phyloP scores from a whole-genome alignment of 1,140 invertebrate genomes.

The Drosophila ogumai region DNA sequence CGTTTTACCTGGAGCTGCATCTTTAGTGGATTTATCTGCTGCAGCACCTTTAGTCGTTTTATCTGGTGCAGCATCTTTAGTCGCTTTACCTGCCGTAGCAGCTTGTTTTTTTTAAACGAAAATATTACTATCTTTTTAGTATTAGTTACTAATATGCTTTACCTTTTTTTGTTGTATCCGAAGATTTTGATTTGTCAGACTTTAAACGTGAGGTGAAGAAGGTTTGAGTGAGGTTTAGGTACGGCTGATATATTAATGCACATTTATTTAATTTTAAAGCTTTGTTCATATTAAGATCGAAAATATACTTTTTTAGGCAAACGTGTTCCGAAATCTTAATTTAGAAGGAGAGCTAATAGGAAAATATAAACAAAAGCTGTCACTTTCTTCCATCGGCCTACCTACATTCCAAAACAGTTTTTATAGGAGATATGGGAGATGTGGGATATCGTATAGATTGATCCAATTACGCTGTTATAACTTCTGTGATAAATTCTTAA shows the following conservation, averaged over 20 bases:
- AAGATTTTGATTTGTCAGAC: not conserved
- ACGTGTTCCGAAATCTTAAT: not conserved
- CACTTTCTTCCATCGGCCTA: not conserved
- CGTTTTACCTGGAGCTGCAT: not conserved
- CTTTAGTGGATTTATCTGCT: not conserved
- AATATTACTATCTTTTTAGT: not conserved
- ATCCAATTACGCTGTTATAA: not conserved
- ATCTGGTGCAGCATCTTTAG: not conserved
- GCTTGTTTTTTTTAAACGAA: no score
- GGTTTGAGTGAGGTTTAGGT: not conserved
- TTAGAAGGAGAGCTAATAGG: not conserved
- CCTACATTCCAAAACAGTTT: not conserved
- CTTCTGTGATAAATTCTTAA: not conserved
- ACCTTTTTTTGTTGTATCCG: not conserved
- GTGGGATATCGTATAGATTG: not conserved
- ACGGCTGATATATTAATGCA: not conserved
- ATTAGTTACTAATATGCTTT: no score
- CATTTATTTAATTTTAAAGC: not conserved
- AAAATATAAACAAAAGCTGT: not conserved
- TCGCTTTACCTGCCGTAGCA: not conserved
- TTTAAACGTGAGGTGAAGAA: not conserved
- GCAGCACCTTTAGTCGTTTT: not conserved
- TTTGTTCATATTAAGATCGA: not conserved
- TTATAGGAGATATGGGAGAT: rapidly evolving
- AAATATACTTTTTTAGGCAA: not conserved